Base-by-base conservation (phyloP, 1,140 invertebrate genomes). In the Drosophila navojoa region DNA sequence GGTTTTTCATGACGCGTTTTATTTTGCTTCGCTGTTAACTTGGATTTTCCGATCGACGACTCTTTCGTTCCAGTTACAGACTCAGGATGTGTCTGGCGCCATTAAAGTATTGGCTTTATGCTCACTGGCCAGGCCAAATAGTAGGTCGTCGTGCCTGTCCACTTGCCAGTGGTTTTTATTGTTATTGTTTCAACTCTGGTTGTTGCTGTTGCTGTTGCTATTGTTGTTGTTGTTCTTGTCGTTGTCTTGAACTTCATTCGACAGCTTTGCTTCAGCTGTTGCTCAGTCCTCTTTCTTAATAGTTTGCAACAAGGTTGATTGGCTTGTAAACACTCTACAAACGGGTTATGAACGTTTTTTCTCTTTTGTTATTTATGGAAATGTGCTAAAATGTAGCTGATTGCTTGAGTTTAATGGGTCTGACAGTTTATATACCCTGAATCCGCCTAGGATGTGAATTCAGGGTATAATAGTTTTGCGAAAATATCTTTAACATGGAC, bases 71-170 rank as follows among this genome's bases (percentile, higher is more conserved):
- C 45, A 77, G 53, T 59, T 62, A 64, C 53, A 49, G 64, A 22
- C 49, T 47, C 66, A 85, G 81, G 81, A 84, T 79, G 60, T 55
- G 63, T 70, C 70, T 60, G 80, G 70, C 76, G 58, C 77, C 77
- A 76, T 76, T 76, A 70, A 62, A 84, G 61, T 45, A 68, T 55
- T 27, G 53, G 70, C 50, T 79, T 79, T 69, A 69, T 84, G 72
- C 50, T 35, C 16, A 52, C 55, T 71, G 52, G 4, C 22, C 44
- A 7, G 45, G 38, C 42, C 32, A 49, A 75, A 29, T 5, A 59
- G 42, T 86, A 68, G 81, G 81, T 85, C 81, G 58, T 64, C 55
- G 38, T 50, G 35, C 47, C 42, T 22, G 11, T 11, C 55, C 52
- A 40, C 62, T 67, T 55, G 53, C 13, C 15, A 11, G 42, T 3